Evolutionary conservation across 2,113 vertebrate species (phyloP), one percentile per base, ranked within the genome.

Genomic region (Triplophysa siluroides): DNA sequence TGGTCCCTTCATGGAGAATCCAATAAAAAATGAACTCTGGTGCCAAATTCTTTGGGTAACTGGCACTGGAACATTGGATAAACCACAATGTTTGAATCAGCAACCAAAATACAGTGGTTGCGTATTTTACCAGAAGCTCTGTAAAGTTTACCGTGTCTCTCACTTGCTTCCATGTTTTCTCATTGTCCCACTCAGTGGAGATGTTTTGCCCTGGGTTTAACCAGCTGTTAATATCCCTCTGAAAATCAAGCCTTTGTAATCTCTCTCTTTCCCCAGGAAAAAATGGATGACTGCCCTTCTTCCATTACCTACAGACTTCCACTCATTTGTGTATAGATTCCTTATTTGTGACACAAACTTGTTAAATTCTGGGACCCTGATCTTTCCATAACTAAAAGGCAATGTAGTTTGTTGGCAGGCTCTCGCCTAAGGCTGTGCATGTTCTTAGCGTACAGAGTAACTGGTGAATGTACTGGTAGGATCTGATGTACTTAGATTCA

Each of bases 1-100:
- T 33, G 92, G 92, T 8, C 90, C 91, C 73, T 82, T 88, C 73
- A 92, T 86, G 0, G 91, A 83, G 81, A 92, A 92, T 19, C 90
- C 92, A 0, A 87, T 29, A 21, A 88, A 89, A n/a, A 91, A 92
- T 1, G 88, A 88, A 91, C 90, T 14, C 26, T 7, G 0, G 80
- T 83, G 0, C 78, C 82, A 1, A 58, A 23, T 2, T 8, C 8
- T 0, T 83, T 83, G 66, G 76, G 24, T 6, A 91, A 72, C 79
- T 91, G 85, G 41, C 86, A 85, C 83, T 19, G 81, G 81, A 85
- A 89, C 79, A 87, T 65, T 64, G 91, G 89, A 54, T 85, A 69
- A 0, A 92, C 38, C 54, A n/a, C 54, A n/a, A 56, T 2, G 7
- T 83, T 88, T 8, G 88, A 43, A 61, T 62, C 4, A 78, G 72